Evolutionary conservation across 2,797 vertebrate species (phyloP).

Genomic region (Taenioides sp.): DNA sequence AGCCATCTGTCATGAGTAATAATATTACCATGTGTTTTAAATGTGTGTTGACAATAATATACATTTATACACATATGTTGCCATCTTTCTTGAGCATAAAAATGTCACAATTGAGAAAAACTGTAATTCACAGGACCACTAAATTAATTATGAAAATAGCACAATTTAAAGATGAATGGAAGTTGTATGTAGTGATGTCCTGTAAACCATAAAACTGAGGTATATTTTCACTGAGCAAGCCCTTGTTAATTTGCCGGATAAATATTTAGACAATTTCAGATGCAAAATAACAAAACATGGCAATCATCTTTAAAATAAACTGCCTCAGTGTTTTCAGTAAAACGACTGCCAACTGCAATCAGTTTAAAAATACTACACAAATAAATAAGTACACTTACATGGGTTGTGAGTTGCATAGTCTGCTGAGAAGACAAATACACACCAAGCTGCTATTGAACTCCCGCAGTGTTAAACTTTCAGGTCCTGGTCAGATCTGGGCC

Average conservation of each 20-base stretch:
- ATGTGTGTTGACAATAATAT: neutral
- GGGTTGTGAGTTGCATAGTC: conserved; percentile 81
- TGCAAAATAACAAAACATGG: conserved; percentile 38
- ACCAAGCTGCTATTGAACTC: conserved; percentile 47
- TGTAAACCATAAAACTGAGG: conserved; percentile 76
- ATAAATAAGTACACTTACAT: conserved; percentile 97
- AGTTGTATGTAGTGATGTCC: conserved; percentile 40
- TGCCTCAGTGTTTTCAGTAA: conserved; percentile 28
- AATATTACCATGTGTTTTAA: neutral
- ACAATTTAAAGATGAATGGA: conserved; percentile 13
- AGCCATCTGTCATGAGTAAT: neutral
- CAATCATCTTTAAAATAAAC: conserved; percentile 48
- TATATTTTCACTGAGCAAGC: conserved; percentile 60
- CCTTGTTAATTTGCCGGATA: conserved; percentile 66
- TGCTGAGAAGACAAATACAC: conserved; percentile 64
- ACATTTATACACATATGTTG: too few relatives aligned
- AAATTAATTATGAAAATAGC: conserved; percentile 11
- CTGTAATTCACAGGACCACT: conserved; percentile 2
- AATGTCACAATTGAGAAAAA: conserved; percentile 2
- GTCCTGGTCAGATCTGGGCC: conserved; percentile 9
- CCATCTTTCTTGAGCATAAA: neutral
- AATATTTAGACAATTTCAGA: conserved; percentile 62
- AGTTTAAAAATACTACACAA: conserved; percentile 80
- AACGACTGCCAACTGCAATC: conserved; percentile 79
- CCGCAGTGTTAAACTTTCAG: conserved; percentile 33